Base-by-base conservation (phyloP, 2,113 vertebrate species). In the Pseudolaguvia tuberculata region DNA sequence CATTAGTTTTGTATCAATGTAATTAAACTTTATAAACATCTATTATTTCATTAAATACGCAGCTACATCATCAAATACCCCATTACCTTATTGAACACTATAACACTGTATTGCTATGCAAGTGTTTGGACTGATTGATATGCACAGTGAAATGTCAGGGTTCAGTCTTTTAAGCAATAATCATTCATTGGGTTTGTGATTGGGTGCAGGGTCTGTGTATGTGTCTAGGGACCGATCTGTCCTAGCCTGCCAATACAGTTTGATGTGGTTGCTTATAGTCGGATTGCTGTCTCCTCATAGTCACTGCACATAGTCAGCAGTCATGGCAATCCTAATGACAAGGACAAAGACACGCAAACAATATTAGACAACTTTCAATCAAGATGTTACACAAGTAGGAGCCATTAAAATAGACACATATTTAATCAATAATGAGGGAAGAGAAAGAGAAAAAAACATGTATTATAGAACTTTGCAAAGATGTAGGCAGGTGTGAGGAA, bases 181-280 rank as follows among this genome's bases (percentile, higher is more conserved):
- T 92, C 88, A 85, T 90, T 94, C 90, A 92, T 83, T 88, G 88
- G 74, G 78, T 82, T 87, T 89, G 86, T 90, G 86, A 89, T 83
- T 88, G 83, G 83, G 83, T 88, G 80, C 83, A 66, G 69, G 81
- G 81, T 78, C 27, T 70, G 25, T 47, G 70, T 62, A 75, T 58
- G 65, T 62, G 61, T 27, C 61, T 81, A 82, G 81, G 80, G 84
- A 79, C 71, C 82, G 82, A 90, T 91, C 86, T 81, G 82, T 91
- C 88, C 86, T 92, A 91, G 91, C 92, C 92, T 94, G 93, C 92
- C 93, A 94, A 84, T 95, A 95, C 79, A 87, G 84, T 90, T 89
- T 93, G 91, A 96, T 93, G 91, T 89, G 90, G 73, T 87, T 89
- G 90, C 92, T 92, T 79, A 91, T 88, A 78, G 73, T 78, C 85